A percentile compares a stretch with the other conserved stretches of the same genome.
These are phyloP conservation scores for Mormyrus proboscirostris DNA, from an alignment of 2,797 vertebrate species.

Conservation along the genomic window DNA sequence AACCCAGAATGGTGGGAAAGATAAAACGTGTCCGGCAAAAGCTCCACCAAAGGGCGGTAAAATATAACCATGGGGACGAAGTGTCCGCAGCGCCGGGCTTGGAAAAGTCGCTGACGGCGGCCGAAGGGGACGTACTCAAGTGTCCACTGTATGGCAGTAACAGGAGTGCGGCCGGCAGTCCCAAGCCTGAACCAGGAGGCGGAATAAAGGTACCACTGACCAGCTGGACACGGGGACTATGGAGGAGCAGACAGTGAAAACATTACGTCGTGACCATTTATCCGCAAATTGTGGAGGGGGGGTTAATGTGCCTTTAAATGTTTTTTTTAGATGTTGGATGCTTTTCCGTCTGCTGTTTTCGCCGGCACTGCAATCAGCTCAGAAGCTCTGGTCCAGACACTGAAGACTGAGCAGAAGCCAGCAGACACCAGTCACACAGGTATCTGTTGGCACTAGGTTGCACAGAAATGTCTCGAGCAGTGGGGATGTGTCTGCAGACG, in stretches of 20 bases:
- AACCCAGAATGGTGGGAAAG: slow-evolving; percentile 9
- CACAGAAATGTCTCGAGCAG: background rate
- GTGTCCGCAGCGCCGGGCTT: background rate
- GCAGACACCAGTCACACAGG: background rate
- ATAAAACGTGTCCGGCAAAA: slow-evolving; percentile 13
- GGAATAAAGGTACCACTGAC: background rate
- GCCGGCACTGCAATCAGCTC: background rate
- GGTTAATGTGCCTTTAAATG: background rate
- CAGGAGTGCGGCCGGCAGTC: background rate
- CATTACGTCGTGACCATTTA: background rate
- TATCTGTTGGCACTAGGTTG: background rate
- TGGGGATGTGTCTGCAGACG: background rate
- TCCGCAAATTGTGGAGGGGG: background rate
- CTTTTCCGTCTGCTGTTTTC: background rate
- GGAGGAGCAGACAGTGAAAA: background rate
- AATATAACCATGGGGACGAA: background rate
- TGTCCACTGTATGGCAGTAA: background rate
- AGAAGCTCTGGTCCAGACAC: slow-evolving; percentile 1
- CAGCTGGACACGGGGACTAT: background rate
- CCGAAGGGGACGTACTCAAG: background rate
- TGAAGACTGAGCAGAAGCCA: background rate
- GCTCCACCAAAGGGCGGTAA: slow-evolving; percentile 9
- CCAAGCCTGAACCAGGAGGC: background rate
- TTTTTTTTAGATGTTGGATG: background rate
- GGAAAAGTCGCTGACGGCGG: background rate